phyloP scores from a whole-genome alignment of 2,888 invertebrate species.

The Platycheirus albimanus region DNA sequence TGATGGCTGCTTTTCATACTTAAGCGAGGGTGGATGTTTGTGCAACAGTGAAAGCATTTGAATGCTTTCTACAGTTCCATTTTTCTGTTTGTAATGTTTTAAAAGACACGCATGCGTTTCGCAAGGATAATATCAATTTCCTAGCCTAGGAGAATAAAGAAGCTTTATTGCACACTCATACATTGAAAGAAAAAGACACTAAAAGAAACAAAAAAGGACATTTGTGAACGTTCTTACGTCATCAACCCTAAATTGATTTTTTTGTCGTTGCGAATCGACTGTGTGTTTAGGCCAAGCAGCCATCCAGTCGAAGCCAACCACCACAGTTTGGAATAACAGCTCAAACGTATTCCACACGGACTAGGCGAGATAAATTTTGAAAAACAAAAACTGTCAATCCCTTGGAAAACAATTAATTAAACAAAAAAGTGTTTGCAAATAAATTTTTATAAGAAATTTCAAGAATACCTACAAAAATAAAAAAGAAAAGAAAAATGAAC shows the following conservation, averaged over 20 bases:
- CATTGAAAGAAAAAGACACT: neutral
- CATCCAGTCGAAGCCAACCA: slow-evolving; percentile 68
- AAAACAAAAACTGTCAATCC: neutral
- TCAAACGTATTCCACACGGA: slow-evolving; percentile 69
- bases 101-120: slow-evolving; percentile 43
- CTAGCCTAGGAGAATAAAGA: slow-evolving; percentile 48
- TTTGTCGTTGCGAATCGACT: slow-evolving; percentile 25
- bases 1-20: neutral
- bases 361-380: slow-evolving; percentile 26
- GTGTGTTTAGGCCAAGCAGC: slow-evolving; percentile 66
- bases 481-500: slow-evolving; percentile 21
- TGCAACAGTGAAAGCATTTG: slow-evolving; percentile 62
- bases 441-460: slow-evolving; percentile 1
- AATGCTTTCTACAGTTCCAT: slow-evolving; percentile 15
- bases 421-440: neutral
- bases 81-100: slow-evolving; percentile 17
- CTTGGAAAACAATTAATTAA: neutral
- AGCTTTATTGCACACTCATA: slow-evolving; percentile 59
- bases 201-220: slow-evolving; percentile 34
- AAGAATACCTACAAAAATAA: neutral
- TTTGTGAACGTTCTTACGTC: slow-evolving; percentile 74
- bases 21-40: slow-evolving; percentile 52
- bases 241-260: slow-evolving; percentile 71
- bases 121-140: neutral
- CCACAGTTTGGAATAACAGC: slow-evolving; percentile 70